Base-by-base conservation (phyloP, 2,113 vertebrate species). In the Oreochromis niloticus region DNA sequence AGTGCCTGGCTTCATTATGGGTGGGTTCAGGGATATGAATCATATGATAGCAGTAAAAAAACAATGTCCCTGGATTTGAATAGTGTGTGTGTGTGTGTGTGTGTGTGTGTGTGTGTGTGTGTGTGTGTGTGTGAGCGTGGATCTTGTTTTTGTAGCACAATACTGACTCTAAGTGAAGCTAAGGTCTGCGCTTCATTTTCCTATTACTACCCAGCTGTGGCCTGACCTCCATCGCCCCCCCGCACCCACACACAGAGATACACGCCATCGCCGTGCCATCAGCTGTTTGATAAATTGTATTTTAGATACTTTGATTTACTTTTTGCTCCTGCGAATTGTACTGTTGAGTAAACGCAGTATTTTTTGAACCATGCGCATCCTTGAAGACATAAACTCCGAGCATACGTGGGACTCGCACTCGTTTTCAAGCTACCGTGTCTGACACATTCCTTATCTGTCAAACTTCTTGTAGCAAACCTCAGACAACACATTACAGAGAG, bases 151-250 rank as follows among this genome's bases (percentile, higher is more conserved):
- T 57, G 61, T 85, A 71, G 57, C n/a, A 3, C 24, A 68, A 5
- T 83, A 85, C 79, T 87, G 84, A 86, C 91, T 61, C 73, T 52
- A 84, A 48, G 50, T 80, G 54, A 84, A 86, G 83, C 43, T 48
- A 19, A 34, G 61, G 78, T 92, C 63, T 75, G 68, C n/a, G 27
- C 81, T 85, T 61, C 22, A 88, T 82, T 89, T 88, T 81, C 16
- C 52, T 80, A 7, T 59, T 86, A 27, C 61, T 75, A 90, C 82
- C 84, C 79, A 68, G 55, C 82, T 82, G 87, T 91, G 89, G 87
- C 85, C 87, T 82, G 81, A 91, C 84, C 63, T 57, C 54, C 80
- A 55, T 46, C 59, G 50, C 48, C 66, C 80, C 6, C 6, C 30
- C 32, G 19, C 50, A 48, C 30, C 50, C 56, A 34, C 48, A 13